Evolutionary conservation across 2,113 vertebrate species (phyloP), one percentile per base, ranked within the genome.

Genomic region (Buteo buteo): DNA sequence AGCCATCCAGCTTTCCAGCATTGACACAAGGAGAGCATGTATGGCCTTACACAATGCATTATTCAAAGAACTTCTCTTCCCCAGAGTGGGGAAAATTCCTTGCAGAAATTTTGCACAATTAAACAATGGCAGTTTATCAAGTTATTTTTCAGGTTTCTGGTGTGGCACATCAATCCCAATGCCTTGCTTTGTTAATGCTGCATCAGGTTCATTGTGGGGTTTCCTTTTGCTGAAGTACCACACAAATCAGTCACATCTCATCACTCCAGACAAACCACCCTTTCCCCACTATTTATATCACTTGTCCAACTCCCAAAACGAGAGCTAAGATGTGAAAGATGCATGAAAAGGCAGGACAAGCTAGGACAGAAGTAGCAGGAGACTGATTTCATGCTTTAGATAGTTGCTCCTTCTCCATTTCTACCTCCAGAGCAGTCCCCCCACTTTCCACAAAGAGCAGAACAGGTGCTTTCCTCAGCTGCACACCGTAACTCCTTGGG

Each of bases 81-180:
- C 26, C 38, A 65, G 58, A 94, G 55, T 79, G 19, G 25, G 8
- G 12, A 49, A 82, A 95, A 84, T 16, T 67, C 72, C 79, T 84
- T 44, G 59, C 44, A 67, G 29, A 38, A 5, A 50, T 69, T 84
- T 73, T 90, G 31, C 38, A 59, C 10, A 66, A 76, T 62, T 59
- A 64, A 73, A 70, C 45, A 65, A 42, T 0, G 2, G 9, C 45
- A 52, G 11, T 52, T 72, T 72, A 18, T 50, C 36, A 57, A 52
- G 34, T n/a, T 47, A 64, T 86, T 88, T 93, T 90, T 47, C 58
- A 61, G 44, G 58, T 57, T 93, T 71, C 47, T 69, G 38, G 19
- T 47, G 16, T 28, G 45, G 24, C 1, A 0, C 1, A 0, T 82
- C 49, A 72, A 29, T 36, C 19, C 34, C 17, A 20, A 84, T 25